These are phyloP conservation scores for Potamilus streckersoni DNA, from an alignment of 1,140 invertebrate genomes.

Conservation along the genomic window DNA sequence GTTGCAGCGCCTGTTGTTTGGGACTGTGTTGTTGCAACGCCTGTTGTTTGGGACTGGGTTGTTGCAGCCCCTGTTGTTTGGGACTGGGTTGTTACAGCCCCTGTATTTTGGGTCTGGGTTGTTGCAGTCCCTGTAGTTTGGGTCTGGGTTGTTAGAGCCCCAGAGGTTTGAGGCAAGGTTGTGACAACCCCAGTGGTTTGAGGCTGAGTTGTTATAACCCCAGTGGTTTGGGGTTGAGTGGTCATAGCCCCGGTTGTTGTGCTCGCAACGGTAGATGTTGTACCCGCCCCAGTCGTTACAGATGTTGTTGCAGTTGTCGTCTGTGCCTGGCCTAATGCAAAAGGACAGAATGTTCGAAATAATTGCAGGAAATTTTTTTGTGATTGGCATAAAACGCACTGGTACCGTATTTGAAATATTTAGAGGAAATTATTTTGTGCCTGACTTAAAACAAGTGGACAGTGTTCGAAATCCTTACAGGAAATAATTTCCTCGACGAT, in stretches of 20 bases:
- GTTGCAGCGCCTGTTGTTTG: slow-evolving; percentile 8
- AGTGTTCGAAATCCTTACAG: no score
- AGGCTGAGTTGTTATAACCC: background rate
- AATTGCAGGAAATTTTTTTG: no score
- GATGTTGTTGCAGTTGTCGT: slow-evolving; percentile 3
- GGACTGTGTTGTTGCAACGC: background rate
- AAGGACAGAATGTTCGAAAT: no score
- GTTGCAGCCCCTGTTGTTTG: slow-evolving; percentile 14
- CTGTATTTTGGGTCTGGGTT: background rate
- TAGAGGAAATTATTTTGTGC: no score
- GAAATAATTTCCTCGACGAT: no score
- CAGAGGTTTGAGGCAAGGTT: background rate
- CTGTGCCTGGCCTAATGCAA: no score
- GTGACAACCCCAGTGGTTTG: background rate
- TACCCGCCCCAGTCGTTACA: background rate
- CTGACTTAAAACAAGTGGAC: no score
- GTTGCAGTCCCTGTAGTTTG: background rate
- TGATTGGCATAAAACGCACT: no score
- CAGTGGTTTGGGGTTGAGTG: no score
- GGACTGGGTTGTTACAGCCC: background rate
- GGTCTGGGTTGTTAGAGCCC: background rate
- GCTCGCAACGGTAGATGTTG: background rate
- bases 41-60: no score
- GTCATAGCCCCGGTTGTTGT: background rate
- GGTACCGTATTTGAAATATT: no score